Evolutionary conservation across 2,888 invertebrate species (phyloP), one percentile per base, ranked within the genome.

Genomic region (Itoplectis maculator): DNA sequence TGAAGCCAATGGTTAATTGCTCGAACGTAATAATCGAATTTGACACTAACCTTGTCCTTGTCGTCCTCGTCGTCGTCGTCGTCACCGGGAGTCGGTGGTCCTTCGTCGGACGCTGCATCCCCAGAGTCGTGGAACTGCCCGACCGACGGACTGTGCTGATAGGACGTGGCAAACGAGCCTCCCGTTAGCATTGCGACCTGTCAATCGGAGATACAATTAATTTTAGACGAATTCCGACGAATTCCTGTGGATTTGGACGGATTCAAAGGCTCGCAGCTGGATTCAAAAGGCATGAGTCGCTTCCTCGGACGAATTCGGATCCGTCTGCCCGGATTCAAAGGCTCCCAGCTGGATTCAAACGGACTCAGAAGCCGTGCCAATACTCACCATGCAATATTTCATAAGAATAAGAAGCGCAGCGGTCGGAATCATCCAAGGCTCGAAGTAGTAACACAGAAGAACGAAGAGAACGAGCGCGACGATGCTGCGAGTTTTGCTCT

Each of bases 341-440:
- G 18, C 0, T 2, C 8, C 18, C 6, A 0, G 18, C 8, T 8
- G 18, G 49, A 49, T 49, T 49, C 49, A 15, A 18, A 49, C 7
- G 18, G 13, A 0, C 13, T 45, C 45, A 13, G 13, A 13, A 13
- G 45, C 13, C n/a, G 11, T 45, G n/a, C n/a, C 29, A 29, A 29
- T 29, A 42, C 94, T 93, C 89, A 96, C 96, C 86, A 96, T 92
- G 88, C 96, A 95, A 91, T 96, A 96, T 93, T 96, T 94, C 84
- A 96, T 93, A 89, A 99, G 97, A 80, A 99, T 94, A 42, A 98
- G 93, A 18, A 99, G 94, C 29, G 98, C 94, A 11, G 96, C 94
- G 2, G 97, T 94, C 0, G 99, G 99, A 79, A 99, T 93, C 96
- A 99, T 99, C 95, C 97, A 99, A 88, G 98, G 96, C 93, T 99